These are phyloP conservation scores for Eublepharis macularius DNA, from an alignment of 2,113 vertebrate species.

Conservation along the genomic window DNA sequence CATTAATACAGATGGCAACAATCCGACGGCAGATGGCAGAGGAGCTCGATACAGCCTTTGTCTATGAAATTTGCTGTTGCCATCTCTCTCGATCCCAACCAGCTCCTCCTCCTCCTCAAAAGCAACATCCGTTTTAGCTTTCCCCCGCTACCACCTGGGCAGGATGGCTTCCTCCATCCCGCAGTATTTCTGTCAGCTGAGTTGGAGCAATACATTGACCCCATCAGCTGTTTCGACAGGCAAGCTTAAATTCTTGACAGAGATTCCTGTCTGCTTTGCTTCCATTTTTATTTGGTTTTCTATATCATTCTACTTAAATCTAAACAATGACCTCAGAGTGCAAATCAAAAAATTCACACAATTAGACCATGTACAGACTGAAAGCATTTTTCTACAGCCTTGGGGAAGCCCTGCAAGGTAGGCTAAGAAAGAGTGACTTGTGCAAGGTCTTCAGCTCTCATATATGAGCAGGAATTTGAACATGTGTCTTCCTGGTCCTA, in stretches of 20 bases:
- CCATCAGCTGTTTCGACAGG: neutral
- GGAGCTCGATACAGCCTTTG: slow-evolving; percentile 3
- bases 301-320: no score
- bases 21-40: slow-evolving; percentile 19
- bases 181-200: neutral
- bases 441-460: no score
- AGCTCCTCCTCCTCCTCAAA: neutral
- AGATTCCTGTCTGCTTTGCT: no score
- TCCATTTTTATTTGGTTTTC: no score
- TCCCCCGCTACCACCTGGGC: neutral
- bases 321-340: no score
- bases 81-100: neutral
- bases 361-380: no score
- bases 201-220: neutral
- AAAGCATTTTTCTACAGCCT: no score
- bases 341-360: no score
- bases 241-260: neutral
- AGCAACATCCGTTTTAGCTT: neutral
- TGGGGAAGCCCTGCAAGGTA: no score
- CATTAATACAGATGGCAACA: slow-evolving; percentile 41
- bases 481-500: no score
- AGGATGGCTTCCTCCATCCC: neutral
- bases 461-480: no score
- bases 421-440: no score
- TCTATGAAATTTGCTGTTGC: neutral